Conservation (phyloP, 2,888 invertebrate genomes). For the Perizoma flavofasciatum region DNA sequence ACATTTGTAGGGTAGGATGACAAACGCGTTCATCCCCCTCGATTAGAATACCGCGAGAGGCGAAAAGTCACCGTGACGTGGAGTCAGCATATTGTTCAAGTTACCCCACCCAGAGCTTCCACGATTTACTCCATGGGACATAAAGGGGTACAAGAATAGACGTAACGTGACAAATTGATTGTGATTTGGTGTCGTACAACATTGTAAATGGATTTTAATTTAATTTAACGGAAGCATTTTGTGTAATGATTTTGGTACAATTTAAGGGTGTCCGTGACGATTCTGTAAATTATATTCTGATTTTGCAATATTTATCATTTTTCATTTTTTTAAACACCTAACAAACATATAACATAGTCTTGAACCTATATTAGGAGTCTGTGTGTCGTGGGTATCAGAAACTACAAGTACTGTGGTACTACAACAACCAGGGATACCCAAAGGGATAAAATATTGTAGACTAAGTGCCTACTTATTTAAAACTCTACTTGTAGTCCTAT, state of each 20-base stretch:
- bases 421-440: too few species aligned
- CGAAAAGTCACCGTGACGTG: slow-evolving; percentile 72
- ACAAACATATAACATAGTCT: too few species aligned
- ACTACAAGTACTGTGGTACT: too few species aligned
- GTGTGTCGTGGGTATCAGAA: too few species aligned
- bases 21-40: slow-evolving; percentile 76
- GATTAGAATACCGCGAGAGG: slow-evolving; percentile 71
- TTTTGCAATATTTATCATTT: slow-evolving; percentile 1
- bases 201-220: slow-evolving; percentile 63
- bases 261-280: slow-evolving; percentile 5
- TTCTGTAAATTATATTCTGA: slow-evolving; percentile 5
- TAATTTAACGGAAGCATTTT: slow-evolving; percentile 57
- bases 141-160: slow-evolving; percentile 70
- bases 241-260: slow-evolving; percentile 29
- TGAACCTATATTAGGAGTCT: too few species aligned
- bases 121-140: slow-evolving; percentile 5
- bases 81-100: slow-evolving; percentile 77
- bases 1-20: slow-evolving; percentile 65
- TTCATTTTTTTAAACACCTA: too few species aligned
- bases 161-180: slow-evolving; percentile 76
- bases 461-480: too few species aligned
- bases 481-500: too few species aligned
- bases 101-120: slow-evolving; percentile 27
- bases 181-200: slow-evolving; percentile 65
- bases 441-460: too few species aligned